These are phyloP conservation scores for Drymonia ruficornis DNA, from an alignment of 2,888 invertebrate genomes.

Conservation along the genomic window DNA sequence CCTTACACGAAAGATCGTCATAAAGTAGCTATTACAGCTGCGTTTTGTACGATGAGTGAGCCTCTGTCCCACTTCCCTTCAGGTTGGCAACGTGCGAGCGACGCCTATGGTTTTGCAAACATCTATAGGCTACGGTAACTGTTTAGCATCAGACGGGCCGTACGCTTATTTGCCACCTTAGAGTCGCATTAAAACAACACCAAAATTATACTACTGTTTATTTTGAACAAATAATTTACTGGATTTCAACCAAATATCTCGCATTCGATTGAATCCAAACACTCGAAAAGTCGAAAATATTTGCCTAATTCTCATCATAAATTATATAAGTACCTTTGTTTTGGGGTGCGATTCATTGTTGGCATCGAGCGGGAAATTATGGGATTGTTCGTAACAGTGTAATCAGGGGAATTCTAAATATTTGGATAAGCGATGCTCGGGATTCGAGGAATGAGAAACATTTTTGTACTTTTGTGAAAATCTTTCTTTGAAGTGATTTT, in stretches of 20 bases:
- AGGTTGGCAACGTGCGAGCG: too few relatives aligned
- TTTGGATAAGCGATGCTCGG: slow-evolving; percentile 5
- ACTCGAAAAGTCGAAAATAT: slow-evolving; percentile 48
- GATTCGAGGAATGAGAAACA: not conserved
- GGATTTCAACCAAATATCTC: slow-evolving; percentile 4
- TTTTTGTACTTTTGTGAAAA: not conserved
- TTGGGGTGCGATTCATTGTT: slow-evolving; percentile 31
- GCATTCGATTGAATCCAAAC: slow-evolving; percentile 27
- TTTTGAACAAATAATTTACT: slow-evolving; percentile 18
- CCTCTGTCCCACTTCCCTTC: too few relatives aligned
- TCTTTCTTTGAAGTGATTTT: not conserved
- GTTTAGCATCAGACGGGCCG: too few relatives aligned
- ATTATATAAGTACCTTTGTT: slow-evolving; percentile 46
- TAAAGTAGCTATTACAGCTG: too few relatives aligned
- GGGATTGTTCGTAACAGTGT: slow-evolving; percentile 6
- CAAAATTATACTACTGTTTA: too few relatives aligned
- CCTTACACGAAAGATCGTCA: too few relatives aligned
- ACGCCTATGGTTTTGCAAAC: too few relatives aligned
- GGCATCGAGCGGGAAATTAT: slow-evolving; percentile 11
- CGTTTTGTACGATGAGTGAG: too few relatives aligned
- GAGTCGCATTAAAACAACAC: too few relatives aligned
- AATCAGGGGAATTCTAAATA: slow-evolving; percentile 2
- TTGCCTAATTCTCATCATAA: slow-evolving; percentile 53
- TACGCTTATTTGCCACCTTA: too few relatives aligned
- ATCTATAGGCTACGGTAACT: too few relatives aligned